Percentiles rank a stretch among this genome's conserved stretches.
Evolutionary conservation across 2,113 vertebrate species (phyloP).

Genomic region (Erythrolamprus reginae): DNA sequence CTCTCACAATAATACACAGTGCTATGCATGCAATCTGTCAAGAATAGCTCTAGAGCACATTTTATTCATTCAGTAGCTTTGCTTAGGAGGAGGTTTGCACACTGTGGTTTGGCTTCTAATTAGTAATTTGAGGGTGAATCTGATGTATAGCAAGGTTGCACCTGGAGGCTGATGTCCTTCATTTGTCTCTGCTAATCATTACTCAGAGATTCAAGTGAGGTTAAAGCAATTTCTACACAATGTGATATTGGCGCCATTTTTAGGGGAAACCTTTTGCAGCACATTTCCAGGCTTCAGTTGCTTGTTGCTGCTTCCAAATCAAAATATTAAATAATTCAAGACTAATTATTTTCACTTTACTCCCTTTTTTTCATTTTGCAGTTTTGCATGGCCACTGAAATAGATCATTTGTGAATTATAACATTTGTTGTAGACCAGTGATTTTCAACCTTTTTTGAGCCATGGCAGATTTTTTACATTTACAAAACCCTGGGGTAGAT

Average conservation of each 20-base stretch:
- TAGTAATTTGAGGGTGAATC: slow-evolving; percentile 18
- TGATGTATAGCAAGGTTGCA: slow-evolving; percentile 2
- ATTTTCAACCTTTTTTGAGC: too few species aligned
- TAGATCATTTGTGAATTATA: background rate
- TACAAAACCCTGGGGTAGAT: too few species aligned
- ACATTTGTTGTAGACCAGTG: background rate
- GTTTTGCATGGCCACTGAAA: background rate
- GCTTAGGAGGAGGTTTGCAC: background rate
- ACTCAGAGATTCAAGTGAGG: slow-evolving; percentile 1
- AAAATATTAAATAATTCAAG: background rate
- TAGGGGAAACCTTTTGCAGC: background rate
- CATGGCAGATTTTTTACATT: too few species aligned
- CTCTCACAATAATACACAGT: background rate
- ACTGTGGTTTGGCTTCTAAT: background rate
- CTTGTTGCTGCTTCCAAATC: background rate
- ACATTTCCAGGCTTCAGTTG: background rate
- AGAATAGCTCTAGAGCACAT: background rate
- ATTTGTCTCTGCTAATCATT: slow-evolving; percentile 24
- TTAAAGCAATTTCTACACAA: background rate
- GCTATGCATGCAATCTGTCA: background rate
- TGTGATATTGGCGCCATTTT: background rate
- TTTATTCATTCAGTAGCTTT: background rate
- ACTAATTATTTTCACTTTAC: background rate
- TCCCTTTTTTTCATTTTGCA: background rate
- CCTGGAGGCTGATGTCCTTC: slow-evolving; percentile 15